Conservation (phyloP, 2,797 vertebrate genomes). For the Pipistrellus pygmaeus region DNA sequence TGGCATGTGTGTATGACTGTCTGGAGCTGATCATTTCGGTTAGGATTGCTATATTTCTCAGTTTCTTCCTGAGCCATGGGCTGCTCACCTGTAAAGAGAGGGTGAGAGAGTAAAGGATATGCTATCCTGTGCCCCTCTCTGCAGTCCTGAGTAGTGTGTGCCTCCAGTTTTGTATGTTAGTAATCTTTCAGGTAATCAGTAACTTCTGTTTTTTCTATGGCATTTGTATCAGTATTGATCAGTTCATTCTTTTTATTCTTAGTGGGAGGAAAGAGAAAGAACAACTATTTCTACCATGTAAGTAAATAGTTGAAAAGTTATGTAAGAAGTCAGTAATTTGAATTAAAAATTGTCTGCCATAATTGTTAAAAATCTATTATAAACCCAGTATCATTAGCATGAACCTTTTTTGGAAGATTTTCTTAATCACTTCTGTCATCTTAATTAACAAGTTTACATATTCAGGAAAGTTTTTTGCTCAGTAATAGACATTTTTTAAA, state of each 20-base stretch:
- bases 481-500: slow-evolving; percentile 1
- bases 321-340: slow-evolving; percentile 61
- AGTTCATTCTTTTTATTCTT: no score
- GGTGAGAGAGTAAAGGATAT: background rate
- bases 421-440: slow-evolving; percentile 32
- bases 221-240: no score
- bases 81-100: background rate
- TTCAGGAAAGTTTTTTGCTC: slow-evolving; percentile 38
- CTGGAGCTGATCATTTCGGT: background rate
- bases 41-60: background rate
- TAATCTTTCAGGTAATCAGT: background rate
- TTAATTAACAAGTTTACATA: slow-evolving; percentile 25
- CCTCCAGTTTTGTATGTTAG: no score
- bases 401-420: slow-evolving; percentile 19
- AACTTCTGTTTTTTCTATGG: slow-evolving; percentile 56
- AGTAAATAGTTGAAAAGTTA: slow-evolving; percentile 86
- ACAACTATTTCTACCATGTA: slow-evolving; percentile 97
- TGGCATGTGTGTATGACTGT: background rate
- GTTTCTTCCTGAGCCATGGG: background rate
- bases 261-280: no score
- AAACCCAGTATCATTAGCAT: background rate
- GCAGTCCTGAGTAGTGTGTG: background rate
- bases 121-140: background rate
- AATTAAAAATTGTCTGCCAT: slow-evolving; percentile 41
- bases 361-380: background rate